Evolutionary conservation across 2,797 vertebrate genomes (phyloP).

Genomic region (Eleutherodactylus coqui): DNA sequence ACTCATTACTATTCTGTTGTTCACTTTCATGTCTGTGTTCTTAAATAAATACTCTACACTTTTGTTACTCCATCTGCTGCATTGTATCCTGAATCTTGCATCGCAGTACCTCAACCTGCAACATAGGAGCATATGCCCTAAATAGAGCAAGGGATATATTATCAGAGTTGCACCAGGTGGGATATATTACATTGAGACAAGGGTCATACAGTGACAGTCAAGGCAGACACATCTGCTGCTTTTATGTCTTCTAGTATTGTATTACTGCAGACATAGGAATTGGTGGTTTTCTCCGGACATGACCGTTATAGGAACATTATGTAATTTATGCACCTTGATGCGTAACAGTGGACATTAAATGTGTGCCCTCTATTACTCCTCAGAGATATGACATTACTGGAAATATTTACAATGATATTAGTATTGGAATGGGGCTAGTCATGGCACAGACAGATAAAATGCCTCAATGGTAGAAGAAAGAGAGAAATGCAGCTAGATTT

Average conservation of each 20-base stretch:
- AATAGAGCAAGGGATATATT: background rate
- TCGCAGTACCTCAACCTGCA: no score
- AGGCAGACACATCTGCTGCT: conserved; percentile 45
- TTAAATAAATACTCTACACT: no score
- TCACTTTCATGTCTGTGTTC: no score
- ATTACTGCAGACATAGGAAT: conserved; percentile 40
- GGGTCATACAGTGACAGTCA: background rate
- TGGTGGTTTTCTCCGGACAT: conserved; percentile 16
- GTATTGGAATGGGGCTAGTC: conserved; percentile 7
- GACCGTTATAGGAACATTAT: conserved; percentile 49
- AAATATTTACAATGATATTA: conserved; percentile 47
- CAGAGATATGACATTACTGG: conserved; percentile 46
- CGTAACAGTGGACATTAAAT: conserved; percentile 33
- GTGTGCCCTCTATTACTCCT: conserved; percentile 7
- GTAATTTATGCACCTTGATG: conserved; percentile 33
- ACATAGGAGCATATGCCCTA: no score
- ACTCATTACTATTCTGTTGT: no score
- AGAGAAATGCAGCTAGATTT: background rate
- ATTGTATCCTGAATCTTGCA: no score
- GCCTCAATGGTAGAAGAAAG: background rate
- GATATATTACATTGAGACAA: conserved; percentile 8
- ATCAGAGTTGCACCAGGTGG: conserved; percentile 16
- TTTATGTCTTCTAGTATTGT: conserved; percentile 48
- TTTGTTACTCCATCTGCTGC: no score
- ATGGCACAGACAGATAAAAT: conserved; percentile 20